Conservation (phyloP, 2,888 invertebrate genomes). For the Pyrocoelia pectoralis region DNA sequence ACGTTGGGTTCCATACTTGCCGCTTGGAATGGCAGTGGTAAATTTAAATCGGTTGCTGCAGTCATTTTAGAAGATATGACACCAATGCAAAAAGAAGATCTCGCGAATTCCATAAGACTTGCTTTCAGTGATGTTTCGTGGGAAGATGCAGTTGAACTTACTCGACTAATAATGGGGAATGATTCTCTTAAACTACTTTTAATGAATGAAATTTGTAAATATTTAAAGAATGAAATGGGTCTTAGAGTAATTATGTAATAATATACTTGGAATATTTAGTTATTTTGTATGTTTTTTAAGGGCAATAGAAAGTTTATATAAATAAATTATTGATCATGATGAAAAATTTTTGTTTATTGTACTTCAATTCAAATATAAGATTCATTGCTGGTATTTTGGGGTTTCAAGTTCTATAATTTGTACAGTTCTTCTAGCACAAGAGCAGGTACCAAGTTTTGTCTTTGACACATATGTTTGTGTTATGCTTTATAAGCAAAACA, state of each 20-base stretch:
- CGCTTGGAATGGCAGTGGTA: constrained; percentile 45
- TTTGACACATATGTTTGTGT: no score
- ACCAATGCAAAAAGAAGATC: constrained; percentile 45
- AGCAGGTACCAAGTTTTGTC: no score
- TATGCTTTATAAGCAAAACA: no score
- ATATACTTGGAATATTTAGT: no score
- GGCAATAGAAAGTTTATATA: no score
- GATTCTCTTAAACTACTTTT: constrained; percentile 40
- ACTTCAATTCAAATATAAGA: no score
- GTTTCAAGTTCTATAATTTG: no score
- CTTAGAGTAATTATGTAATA: neutral
- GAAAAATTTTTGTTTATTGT: no score
- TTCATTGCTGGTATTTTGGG: no score
- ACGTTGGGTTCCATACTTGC: constrained; percentile 49
- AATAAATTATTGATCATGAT: no score
- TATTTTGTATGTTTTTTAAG: no score
- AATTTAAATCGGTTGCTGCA: constrained; percentile 53
- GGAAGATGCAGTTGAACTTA: constrained; percentile 45
- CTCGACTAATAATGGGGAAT: constrained; percentile 44
- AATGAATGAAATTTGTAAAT: constrained; percentile 42
- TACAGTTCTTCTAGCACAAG: no score
- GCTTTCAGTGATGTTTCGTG: constrained; percentile 43
- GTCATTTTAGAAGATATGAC: constrained; percentile 51
- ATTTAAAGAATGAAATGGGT: constrained; percentile 48
- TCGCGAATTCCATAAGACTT: constrained; percentile 42